phyloP scores from a whole-genome alignment of 1,140 invertebrate species.

The Pachyrhynchus sulphureomaculatus region DNA sequence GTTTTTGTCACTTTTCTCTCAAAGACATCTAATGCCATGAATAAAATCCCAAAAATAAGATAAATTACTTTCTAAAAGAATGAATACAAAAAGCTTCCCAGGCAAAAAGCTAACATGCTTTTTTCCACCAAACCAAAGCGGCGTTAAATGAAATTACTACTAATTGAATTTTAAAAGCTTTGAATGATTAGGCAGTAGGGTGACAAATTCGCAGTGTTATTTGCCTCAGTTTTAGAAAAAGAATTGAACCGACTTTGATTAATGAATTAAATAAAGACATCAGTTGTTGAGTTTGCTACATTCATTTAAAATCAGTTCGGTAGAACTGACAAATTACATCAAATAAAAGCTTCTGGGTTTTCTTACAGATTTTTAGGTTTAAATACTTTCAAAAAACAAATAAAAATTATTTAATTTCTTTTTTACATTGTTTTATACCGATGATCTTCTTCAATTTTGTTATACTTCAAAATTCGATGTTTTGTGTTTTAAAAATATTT shows the following conservation, averaged over 20 bases:
- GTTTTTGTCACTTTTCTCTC: too few relatives aligned
- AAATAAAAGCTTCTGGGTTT: too few relatives aligned
- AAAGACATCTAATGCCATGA: too few relatives aligned
- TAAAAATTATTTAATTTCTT: too few relatives aligned
- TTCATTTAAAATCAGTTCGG: slow-evolving; percentile 24
- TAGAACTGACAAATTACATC: slow-evolving; percentile 13
- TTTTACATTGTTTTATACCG: too few relatives aligned
- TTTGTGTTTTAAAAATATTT: too few relatives aligned
- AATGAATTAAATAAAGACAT: slow-evolving; percentile 29
- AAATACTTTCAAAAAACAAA: too few relatives aligned
- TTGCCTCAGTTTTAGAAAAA: slow-evolving; percentile 18
- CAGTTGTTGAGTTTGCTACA: slow-evolving; percentile 16
- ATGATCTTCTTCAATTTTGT: too few relatives aligned
- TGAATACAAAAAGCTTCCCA: slow-evolving; percentile 1
- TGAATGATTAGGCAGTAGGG: slow-evolving; percentile 20
- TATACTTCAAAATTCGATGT: too few relatives aligned
- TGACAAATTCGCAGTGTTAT: slow-evolving; percentile 30
- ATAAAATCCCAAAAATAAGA: neutral
- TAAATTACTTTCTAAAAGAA: neutral
- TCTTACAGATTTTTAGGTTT: too few relatives aligned
- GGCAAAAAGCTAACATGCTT: slow-evolving; percentile 17
- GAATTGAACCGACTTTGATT: slow-evolving; percentile 21
- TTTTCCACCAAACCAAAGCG: neutral
- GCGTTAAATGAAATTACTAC: slow-evolving; percentile 19
- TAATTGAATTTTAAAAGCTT: slow-evolving; percentile 32